Evolutionary conservation across 1,140 invertebrate species (phyloP).

Genomic region (Drosophila simulans): DNA sequence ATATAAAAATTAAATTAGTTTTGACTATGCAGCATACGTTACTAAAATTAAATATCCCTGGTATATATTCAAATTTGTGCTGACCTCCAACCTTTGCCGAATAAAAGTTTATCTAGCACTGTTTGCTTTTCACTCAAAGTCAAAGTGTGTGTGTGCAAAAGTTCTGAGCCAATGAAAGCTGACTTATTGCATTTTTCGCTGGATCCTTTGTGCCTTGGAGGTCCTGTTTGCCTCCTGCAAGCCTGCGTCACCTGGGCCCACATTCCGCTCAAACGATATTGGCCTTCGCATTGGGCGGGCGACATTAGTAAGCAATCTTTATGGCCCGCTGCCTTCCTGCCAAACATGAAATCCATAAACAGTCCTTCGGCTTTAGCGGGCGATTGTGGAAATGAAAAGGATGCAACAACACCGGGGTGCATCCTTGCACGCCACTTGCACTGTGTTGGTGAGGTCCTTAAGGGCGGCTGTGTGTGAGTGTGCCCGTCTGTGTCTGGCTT

Average conservation of each 20-base stretch:
- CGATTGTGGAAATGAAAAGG: constrained; percentile 50
- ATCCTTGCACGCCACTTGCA: constrained; percentile 45
- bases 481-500: constrained; percentile 58
- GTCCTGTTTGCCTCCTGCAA: not conserved
- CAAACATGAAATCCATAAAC: constrained; percentile 76
- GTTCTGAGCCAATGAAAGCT: constrained; percentile 24
- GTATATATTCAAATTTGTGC: not conserved
- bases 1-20: too few relatives aligned
- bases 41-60: not conserved
- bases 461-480: constrained; percentile 1
- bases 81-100: constrained; percentile 16
- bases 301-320: constrained; percentile 76
- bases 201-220: constrained; percentile 12
- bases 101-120: not conserved
- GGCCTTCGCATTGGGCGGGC: constrained; percentile 32
- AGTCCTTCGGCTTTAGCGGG: constrained; percentile 46
- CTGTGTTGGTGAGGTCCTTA: not conserved
- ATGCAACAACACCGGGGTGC: constrained; percentile 43
- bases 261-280: constrained; percentile 28
- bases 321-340: constrained; percentile 74
- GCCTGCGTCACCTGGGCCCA: not conserved
- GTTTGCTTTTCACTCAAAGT: constrained; percentile 31
- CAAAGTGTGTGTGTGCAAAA: not conserved
- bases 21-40: too few relatives aligned
- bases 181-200: constrained; percentile 29